Percentiles rank a stretch among this genome's conserved stretches.
phyloP scores from a whole-genome alignment of 1,140 invertebrate genomes.

The Andricus grossulariae region DNA sequence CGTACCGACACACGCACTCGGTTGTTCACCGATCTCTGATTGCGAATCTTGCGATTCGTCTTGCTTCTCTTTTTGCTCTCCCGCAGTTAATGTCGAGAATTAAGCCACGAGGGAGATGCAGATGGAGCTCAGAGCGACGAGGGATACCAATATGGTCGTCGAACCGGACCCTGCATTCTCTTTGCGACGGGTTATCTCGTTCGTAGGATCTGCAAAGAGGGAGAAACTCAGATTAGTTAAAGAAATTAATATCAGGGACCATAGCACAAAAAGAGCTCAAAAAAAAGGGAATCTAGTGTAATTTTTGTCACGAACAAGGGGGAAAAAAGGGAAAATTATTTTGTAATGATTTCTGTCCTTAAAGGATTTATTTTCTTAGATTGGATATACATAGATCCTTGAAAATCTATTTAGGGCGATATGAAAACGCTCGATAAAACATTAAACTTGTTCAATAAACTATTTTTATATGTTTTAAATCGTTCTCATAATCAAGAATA shows the following conservation, averaged over 20 bases:
- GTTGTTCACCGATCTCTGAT: conserved; percentile 21
- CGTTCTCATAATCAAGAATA: too few relatives aligned
- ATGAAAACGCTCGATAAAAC: too few relatives aligned
- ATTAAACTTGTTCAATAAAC: too few relatives aligned
- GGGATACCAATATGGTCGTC: conserved; percentile 48
- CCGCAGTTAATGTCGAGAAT: conserved; percentile 40
- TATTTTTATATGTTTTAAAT: too few relatives aligned
- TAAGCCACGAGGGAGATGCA: conserved; percentile 56
- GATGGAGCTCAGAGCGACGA: conserved; percentile 41
- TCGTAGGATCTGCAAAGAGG: conserved; percentile 54
- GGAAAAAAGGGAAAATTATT: too few relatives aligned
- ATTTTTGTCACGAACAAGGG: too few relatives aligned
- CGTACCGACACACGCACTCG: conserved; percentile 33
- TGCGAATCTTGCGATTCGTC: conserved; percentile 43
- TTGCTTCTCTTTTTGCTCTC: conserved; percentile 36
- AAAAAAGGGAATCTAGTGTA: too few relatives aligned
- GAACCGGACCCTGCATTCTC: conserved; percentile 39
- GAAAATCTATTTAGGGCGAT: too few relatives aligned
- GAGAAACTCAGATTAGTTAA: conserved; percentile 7
- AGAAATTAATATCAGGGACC: conserved; percentile 17
- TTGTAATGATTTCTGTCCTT: too few relatives aligned
- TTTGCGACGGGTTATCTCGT: conserved; percentile 46
- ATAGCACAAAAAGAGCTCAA: too few relatives aligned
- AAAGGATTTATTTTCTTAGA: too few relatives aligned
- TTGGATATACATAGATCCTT: too few relatives aligned